Percentiles rank a stretch among this genome's conserved stretches.
phyloP scores from a whole-genome alignment of 1,140 invertebrate genomes.

The Scaptodrosophila lebanonensis region DNA sequence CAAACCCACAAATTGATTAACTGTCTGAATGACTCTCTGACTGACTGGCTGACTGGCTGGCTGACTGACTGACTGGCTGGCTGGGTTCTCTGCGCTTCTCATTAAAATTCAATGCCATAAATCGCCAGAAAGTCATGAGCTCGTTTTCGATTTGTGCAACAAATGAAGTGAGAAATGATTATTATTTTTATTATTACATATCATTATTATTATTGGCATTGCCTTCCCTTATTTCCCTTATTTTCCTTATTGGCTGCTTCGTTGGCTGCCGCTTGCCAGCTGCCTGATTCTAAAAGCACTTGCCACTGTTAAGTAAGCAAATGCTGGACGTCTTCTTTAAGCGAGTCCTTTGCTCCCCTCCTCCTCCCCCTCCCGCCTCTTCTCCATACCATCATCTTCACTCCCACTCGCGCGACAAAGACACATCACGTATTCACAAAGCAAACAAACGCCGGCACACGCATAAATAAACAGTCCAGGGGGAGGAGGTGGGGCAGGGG shows the following conservation, averaged over 20 bases:
- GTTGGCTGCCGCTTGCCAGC: slow-evolving; percentile 9
- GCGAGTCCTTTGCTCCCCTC: neutral
- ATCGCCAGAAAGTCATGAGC: slow-evolving; percentile 11
- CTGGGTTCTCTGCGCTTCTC: slow-evolving; percentile 2
- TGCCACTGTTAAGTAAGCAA: slow-evolving; percentile 35
- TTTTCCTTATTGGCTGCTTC: too few relatives aligned
- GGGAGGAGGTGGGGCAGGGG: neutral
- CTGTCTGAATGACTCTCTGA: too few relatives aligned
- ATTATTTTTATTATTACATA: slow-evolving; percentile 63
- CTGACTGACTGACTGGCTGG: too few relatives aligned
- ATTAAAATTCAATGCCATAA: slow-evolving; percentile 37
- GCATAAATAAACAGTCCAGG: slow-evolving; percentile 61
- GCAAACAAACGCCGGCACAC: slow-evolving; percentile 62
- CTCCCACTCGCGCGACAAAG: slow-evolving; percentile 3
- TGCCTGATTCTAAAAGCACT: slow-evolving; percentile 33
- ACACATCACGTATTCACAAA: slow-evolving; percentile 69
- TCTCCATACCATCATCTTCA: neutral
- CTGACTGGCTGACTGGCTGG: too few relatives aligned
- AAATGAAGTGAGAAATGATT: slow-evolving; percentile 73
- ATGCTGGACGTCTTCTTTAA: neutral
- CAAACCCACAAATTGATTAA: too few relatives aligned
- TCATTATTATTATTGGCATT: slow-evolving; percentile 36
- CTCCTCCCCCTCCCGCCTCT: neutral
- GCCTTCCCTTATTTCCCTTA: too few relatives aligned
- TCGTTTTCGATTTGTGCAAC: slow-evolving; percentile 69